These are phyloP conservation scores for Cuniculus paca DNA, from an alignment of 2,797 vertebrate species.

Conservation along the genomic window DNA sequence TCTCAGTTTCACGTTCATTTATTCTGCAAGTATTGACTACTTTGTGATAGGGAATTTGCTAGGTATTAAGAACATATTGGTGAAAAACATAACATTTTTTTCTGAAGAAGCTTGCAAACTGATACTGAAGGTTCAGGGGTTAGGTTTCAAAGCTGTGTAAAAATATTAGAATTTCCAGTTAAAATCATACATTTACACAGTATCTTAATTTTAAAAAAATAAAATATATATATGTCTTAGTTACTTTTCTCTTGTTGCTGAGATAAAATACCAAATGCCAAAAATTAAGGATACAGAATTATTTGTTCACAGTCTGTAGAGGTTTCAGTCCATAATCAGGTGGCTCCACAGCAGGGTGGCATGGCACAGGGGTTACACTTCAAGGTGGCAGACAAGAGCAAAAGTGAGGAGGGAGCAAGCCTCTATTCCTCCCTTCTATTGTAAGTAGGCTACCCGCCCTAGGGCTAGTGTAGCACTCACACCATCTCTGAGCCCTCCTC, in stretches of 20 bases:
- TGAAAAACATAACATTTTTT: neutral
- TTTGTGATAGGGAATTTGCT: neutral
- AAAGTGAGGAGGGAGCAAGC: no score
- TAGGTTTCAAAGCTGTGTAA: neutral
- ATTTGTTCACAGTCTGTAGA: neutral
- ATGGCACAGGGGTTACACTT: accelerated
- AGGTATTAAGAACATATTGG: neutral
- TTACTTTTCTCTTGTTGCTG: neutral
- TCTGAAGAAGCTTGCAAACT: neutral
- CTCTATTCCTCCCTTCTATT: neutral
- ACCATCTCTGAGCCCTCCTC: neutral
- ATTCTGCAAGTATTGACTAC: neutral
- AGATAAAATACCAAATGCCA: neutral
- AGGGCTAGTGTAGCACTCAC: no score
- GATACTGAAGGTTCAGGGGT: neutral
- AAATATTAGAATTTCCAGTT: neutral
- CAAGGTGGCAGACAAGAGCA: neutral
- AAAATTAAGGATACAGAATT: neutral
- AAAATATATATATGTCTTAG: neutral
- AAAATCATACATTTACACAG: neutral
- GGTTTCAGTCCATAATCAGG: neutral
- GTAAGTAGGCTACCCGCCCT: no score
- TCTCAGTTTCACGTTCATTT: neutral
- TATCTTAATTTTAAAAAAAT: conserved; percentile 26
- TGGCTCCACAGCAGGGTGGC: neutral